A percentile compares a stretch with the other conserved stretches of the same genome.
Evolutionary conservation across 2,888 invertebrate species (phyloP).

Genomic region (Heliconius ethilla): DNA sequence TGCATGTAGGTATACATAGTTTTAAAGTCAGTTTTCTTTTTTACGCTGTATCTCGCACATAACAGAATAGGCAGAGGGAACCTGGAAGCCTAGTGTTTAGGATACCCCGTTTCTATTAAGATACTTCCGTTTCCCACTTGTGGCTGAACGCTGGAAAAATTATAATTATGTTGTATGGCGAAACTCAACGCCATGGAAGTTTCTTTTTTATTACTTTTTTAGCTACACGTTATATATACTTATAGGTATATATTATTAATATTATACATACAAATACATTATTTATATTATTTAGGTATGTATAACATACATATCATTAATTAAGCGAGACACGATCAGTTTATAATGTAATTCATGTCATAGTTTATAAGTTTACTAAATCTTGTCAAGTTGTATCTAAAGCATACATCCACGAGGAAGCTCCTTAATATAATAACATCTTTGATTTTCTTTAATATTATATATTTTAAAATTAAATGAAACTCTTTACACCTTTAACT

Average conservation of each 20-base stretch:
- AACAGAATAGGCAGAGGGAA: background rate
- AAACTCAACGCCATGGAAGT: background rate
- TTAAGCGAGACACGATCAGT: background rate
- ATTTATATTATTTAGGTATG: background rate
- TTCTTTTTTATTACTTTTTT: too few relatives aligned
- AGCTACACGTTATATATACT: background rate
- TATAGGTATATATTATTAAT: background rate
- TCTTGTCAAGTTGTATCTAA: background rate
- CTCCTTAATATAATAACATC: background rate
- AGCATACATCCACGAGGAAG: background rate
- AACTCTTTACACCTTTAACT: too few relatives aligned
- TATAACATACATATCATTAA: background rate
- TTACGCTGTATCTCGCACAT: background rate
- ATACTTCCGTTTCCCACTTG: too few relatives aligned
- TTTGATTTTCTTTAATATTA: too few relatives aligned
- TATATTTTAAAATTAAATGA: too few relatives aligned
- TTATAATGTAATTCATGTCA: background rate
- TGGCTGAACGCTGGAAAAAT: too few relatives aligned
- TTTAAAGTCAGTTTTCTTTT: background rate
- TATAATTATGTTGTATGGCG: background rate
- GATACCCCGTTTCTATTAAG: too few relatives aligned
- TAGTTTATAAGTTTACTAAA: slow-evolving; percentile 4
- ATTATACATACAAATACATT: background rate
- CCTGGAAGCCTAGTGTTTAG: too few relatives aligned
- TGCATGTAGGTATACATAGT: too few relatives aligned